phyloP scores from a whole-genome alignment of 1,140 invertebrate species.

The Capitella teleta region DNA sequence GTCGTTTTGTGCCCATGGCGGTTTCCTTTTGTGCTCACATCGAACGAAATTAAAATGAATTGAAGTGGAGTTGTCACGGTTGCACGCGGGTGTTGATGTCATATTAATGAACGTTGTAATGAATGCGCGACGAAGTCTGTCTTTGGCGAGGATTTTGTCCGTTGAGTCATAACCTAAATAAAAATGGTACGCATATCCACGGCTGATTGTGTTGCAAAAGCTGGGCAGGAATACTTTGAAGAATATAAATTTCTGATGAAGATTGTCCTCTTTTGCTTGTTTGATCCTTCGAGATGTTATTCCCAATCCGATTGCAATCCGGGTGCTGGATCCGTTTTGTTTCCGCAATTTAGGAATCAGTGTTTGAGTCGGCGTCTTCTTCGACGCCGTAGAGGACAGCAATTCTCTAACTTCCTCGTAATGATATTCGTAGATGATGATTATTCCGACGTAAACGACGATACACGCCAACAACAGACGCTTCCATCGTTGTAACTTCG shows the following conservation, averaged over 20 bases:
- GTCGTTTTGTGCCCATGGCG: slow-evolving; percentile 15
- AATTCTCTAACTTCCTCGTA: no score
- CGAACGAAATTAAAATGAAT: slow-evolving; percentile 8
- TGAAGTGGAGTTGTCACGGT: not conserved
- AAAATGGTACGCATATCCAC: slow-evolving; percentile 11
- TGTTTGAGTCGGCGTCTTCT: no score
- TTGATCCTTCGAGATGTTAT: slow-evolving; percentile 6
- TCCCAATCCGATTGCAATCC: slow-evolving; percentile 11
- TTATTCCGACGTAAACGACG: no score
- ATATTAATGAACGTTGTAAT: not conserved
- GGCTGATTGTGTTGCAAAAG: slow-evolving; percentile 9
- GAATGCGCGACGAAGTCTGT: not conserved
- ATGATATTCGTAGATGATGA: no score
- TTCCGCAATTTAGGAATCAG: no score
- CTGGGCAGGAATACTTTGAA: slow-evolving; percentile 5
- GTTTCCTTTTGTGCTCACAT: slow-evolving; percentile 7
- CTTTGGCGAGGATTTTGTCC: slow-evolving; percentile 1
- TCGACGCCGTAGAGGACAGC: no score
- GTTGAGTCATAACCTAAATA: slow-evolving; percentile 7
- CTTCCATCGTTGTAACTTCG: no score
- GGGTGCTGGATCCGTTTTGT: no score
- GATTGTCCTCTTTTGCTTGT: slow-evolving; percentile 3
- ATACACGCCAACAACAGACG: no score
- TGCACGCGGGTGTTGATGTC: slow-evolving; percentile 2
- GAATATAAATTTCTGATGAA: slow-evolving; percentile 6